Evolutionary conservation across 2,888 invertebrate genomes (phyloP).

Genomic region (Perizoma affinitatum): DNA sequence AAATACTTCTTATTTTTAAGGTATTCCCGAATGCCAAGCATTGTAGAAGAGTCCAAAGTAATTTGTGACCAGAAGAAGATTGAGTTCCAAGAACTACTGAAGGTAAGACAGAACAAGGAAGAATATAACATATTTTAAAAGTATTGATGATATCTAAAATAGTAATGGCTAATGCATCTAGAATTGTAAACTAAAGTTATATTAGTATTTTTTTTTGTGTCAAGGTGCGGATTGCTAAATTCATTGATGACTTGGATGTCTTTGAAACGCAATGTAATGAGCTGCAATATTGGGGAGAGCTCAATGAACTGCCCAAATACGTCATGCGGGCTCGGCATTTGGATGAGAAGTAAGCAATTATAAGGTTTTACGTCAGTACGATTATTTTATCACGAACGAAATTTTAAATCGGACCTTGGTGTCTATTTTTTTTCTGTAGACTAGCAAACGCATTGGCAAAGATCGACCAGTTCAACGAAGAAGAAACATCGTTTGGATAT

Average conservation of each 20-base stretch:
- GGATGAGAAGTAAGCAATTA: conserved; percentile 84
- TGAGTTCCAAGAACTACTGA: conserved; percentile 93
- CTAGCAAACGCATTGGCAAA: conserved; percentile 89
- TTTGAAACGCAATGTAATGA: conserved; percentile 93
- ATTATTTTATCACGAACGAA: no score
- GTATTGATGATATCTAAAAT: no score
- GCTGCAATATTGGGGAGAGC: conserved; percentile 94
- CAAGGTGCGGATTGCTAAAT: conserved; percentile 88
- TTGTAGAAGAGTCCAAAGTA: conserved; percentile 92
- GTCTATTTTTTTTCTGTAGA: conserved; percentile 59
- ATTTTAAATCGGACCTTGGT: no score
- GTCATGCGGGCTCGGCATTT: conserved; percentile 91
- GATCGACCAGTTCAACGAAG: conserved; percentile 95
- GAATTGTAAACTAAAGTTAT: no score
- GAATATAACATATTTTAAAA: neutral
- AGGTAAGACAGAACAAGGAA: conserved; percentile 59
- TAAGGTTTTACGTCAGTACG: no score
- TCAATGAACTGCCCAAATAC: conserved; percentile 92
- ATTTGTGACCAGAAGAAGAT: conserved; percentile 92
- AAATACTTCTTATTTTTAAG: conserved; percentile 53
- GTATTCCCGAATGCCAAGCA: conserved; percentile 90
- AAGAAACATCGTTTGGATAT: conserved; percentile 95
- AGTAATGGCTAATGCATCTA: no score
- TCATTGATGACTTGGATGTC: conserved; percentile 91
- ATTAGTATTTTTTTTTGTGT: conserved; percentile 2